Conservation (phyloP, 2,888 invertebrate species). For the Hyles lineata region DNA sequence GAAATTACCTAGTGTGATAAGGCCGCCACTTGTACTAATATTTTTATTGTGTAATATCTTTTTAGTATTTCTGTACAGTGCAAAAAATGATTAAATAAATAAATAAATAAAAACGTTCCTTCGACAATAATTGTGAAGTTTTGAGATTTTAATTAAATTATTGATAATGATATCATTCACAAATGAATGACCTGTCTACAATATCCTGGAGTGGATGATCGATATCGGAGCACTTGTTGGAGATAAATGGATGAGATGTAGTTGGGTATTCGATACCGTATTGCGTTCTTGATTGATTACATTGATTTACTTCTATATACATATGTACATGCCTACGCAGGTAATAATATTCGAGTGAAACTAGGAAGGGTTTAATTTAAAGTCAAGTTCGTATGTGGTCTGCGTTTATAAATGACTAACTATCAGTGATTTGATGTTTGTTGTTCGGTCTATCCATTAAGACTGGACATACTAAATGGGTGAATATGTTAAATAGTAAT, state of each 20-base stretch:
- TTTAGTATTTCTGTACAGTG: too few species aligned
- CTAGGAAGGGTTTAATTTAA: neutral
- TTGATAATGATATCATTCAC: constrained; percentile 15
- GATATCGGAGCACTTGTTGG: constrained; percentile 20
- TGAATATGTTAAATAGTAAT: too few species aligned
- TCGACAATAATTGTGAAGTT: neutral
- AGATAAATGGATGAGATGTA: constrained; percentile 24
- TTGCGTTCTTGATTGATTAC: constrained; percentile 25
- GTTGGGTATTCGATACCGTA: constrained; percentile 25
- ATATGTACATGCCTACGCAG: constrained; percentile 7
- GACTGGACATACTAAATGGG: too few species aligned
- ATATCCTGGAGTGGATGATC: constrained; percentile 26
- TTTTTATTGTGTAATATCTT: too few species aligned
- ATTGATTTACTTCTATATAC: constrained; percentile 15
- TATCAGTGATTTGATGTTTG: too few species aligned
- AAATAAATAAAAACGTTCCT: too few species aligned
- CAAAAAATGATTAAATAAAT: too few species aligned
- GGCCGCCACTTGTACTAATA: too few species aligned
- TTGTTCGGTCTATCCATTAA: too few species aligned
- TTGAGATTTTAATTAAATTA: constrained; percentile 16
- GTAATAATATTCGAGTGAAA: neutral
- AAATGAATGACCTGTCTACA: constrained; percentile 16
- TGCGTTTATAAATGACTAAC: neutral
- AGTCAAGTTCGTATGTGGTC: neutral
- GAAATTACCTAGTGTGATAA: too few species aligned